phyloP scores from a whole-genome alignment of 2,113 vertebrate genomes.

The Platysternon megacephalum region DNA sequence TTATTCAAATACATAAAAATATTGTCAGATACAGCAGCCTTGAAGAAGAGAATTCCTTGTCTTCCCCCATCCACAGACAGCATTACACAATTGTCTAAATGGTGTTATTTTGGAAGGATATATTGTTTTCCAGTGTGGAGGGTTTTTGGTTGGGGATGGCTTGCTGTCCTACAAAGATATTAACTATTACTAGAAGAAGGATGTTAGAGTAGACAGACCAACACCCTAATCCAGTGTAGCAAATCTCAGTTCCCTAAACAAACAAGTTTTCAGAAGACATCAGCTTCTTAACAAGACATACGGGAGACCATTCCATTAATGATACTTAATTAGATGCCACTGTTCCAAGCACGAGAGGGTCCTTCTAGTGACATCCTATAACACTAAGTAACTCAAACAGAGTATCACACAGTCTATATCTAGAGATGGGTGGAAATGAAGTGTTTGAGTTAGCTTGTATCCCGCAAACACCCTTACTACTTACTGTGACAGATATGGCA shows the following conservation, averaged over 20 bases:
- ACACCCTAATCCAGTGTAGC: neutral
- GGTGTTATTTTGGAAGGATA: neutral
- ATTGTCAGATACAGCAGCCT: neutral
- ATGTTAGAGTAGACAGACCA: neutral
- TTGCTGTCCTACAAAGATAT: neutral
- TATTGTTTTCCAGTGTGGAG: neutral
- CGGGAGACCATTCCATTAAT: neutral
- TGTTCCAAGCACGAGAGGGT: neutral
- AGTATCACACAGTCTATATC: neutral
- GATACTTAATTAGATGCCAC: neutral
- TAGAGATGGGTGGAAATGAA: neutral
- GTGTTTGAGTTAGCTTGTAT: neutral
- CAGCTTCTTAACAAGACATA: neutral
- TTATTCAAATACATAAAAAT: slow-evolving; percentile 12
- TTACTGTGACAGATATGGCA: no score
- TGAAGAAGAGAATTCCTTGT: neutral
- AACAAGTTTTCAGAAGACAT: neutral
- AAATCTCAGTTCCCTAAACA: neutral
- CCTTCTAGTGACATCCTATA: neutral
- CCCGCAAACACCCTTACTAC: neutral
- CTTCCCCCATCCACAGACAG: neutral
- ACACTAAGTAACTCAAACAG: neutral
- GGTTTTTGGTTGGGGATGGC: neutral
- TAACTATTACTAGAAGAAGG: neutral
- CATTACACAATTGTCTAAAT: neutral